Evolutionary conservation across 2,797 vertebrate genomes (phyloP), one percentile per base, ranked within the genome.

Genomic region (Sebastiscus tertius): DNA sequence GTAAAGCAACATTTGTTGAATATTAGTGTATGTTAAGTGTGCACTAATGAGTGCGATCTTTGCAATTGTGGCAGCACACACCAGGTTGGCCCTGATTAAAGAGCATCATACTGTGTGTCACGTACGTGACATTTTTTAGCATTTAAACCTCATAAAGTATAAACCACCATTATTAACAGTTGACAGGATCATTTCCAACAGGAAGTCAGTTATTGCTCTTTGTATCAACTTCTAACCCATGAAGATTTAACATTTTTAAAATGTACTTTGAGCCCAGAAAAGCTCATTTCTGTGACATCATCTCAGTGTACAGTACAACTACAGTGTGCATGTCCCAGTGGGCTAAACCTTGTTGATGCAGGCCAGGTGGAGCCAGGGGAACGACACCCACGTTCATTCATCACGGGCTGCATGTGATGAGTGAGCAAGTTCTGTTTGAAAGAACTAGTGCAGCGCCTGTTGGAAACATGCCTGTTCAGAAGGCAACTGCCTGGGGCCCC

Each of bases 341-440:
- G 72, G 34, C 22, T 58, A 49, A 65, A 79, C 34, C 56, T 64
- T 34, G 73, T 74, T 65, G 63, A 72, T 72, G 46, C 80, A 77
- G 78, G 61, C 33, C 78, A 86, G 58, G 72, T 78, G 33, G 64
- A 65, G 66, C 56, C 61, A 55, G 12, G 63, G 70, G 73, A 82
- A 46, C 10, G 0, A 16, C 26, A 52, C 16, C 18, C 24, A 61
- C 42, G 7, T 42, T 49, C 59, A 69, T 87, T 59, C 72, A 80
- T 79, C 67, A 77, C 16, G 39, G 13, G 10, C 58, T 76, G 26
- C 33, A 54, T 68, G 62, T 80, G 62, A 75, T 62, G 63, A 75
- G 22, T 34, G 77, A 29, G 72, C 49, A 54, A 66, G 20, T 75
- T 69, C 26, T 58, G 33, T 59, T 79, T 67, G 14, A 72, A 71